Evolutionary conservation across 53 echinoderm and acorn worm species (phyloP).

Genomic region (Paelopatides confundens): DNA sequence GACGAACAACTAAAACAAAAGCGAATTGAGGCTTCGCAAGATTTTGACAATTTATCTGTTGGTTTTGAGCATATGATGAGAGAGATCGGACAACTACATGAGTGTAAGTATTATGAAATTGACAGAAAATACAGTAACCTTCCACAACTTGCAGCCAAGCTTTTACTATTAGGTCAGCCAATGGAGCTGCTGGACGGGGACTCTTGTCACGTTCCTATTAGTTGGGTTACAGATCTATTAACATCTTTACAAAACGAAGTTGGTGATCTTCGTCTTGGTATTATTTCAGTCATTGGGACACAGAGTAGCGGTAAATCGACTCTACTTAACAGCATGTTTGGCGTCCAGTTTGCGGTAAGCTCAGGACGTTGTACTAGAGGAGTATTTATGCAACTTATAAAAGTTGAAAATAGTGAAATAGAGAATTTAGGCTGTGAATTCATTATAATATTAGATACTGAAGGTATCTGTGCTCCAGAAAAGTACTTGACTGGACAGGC

Average conservation of each 20-base stretch:
- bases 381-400: constrained; percentile 35
- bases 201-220: background rate
- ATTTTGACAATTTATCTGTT: too few species aligned
- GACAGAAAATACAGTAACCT: too few species aligned
- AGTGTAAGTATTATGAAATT: too few species aligned
- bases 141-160: background rate
- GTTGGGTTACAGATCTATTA: constrained; percentile 1
- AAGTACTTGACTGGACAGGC: too few species aligned
- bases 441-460: constrained; percentile 17
- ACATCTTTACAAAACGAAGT: background rate
- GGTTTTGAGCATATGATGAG: too few species aligned
- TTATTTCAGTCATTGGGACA: background rate
- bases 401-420: background rate
- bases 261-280: background rate
- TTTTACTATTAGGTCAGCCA: too few species aligned
- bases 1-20: too few species aligned
- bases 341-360: constrained; percentile 42
- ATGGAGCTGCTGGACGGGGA: too few species aligned
- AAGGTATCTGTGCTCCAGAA: background rate
- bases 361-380: constrained; percentile 52
- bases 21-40: too few species aligned
- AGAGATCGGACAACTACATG: too few species aligned
- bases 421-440: background rate
- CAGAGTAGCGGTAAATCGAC: constrained; percentile 72
- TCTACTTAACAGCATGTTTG: constrained; percentile 62